Conservation (phyloP, 2,113 vertebrate genomes). For the Silurus glanis region DNA sequence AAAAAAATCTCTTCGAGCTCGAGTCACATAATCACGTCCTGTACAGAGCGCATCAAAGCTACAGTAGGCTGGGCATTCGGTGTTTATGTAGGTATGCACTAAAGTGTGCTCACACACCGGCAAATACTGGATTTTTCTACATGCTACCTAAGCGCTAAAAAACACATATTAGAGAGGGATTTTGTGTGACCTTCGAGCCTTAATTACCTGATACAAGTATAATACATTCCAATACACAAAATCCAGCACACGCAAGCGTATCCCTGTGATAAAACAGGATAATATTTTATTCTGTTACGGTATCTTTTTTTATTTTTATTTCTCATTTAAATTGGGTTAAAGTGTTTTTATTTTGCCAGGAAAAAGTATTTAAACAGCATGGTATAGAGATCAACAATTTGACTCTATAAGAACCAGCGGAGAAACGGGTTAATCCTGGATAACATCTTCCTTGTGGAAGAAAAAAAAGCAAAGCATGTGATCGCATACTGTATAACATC, state of each 20-base stretch:
- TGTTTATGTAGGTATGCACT: background rate
- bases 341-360: background rate
- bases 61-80: background rate
- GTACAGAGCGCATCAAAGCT: background rate
- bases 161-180: constrained; percentile 20
- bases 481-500: background rate
- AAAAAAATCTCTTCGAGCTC: background rate
- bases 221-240: constrained; percentile 9
- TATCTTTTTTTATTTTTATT: background rate
- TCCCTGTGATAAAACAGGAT: constrained; percentile 10
- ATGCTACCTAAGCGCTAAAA: constrained; percentile 13
- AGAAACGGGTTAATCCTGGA: constrained; percentile 24
- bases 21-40: background rate
- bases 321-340: constrained; percentile 4
- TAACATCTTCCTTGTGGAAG: background rate
- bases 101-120: background rate
- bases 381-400: background rate
- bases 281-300: background rate
- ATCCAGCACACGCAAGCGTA: background rate
- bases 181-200: constrained; percentile 5
- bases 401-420: background rate
- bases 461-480: background rate
- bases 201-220: background rate
- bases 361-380: background rate
- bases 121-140: constrained; percentile 22